Evolutionary conservation across 2,888 invertebrate genomes (phyloP).

Genomic region (Laothoe populi): DNA sequence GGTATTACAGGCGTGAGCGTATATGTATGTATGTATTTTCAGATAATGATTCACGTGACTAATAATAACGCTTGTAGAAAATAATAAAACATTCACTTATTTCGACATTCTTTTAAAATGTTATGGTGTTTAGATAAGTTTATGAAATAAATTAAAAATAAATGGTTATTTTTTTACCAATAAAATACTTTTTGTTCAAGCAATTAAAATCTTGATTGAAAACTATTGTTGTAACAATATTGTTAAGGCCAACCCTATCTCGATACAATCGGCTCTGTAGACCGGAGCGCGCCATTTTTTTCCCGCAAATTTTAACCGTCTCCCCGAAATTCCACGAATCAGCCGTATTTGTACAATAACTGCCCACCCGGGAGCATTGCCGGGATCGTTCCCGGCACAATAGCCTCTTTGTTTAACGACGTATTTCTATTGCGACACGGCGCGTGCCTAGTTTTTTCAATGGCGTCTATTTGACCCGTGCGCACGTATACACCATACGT

Average conservation of each 20-base stretch:
- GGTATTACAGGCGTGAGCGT: too few species aligned
- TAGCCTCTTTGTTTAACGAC: conserved; percentile 80
- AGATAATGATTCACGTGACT: too few species aligned
- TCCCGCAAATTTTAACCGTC: conserved; percentile 79
- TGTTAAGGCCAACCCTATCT: conserved; percentile 61
- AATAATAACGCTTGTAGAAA: too few species aligned
- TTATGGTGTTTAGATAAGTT: too few species aligned
- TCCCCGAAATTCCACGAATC: conserved; percentile 69
- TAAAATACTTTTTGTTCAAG: neutral
- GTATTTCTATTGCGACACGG: conserved; percentile 68
- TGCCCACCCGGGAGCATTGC: conserved; percentile 64
- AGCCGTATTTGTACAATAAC: conserved; percentile 77
- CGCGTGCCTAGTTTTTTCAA: conserved; percentile 72
- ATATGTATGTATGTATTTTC: too few species aligned
- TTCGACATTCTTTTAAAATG: too few species aligned
- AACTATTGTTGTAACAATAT: neutral
- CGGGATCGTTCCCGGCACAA: conserved; percentile 60
- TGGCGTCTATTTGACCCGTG: conserved; percentile 50
- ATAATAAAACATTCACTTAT: too few species aligned
- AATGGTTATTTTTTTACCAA: neutral
- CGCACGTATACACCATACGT: conserved; percentile 27
- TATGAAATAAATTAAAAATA: too few species aligned
- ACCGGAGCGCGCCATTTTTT: conserved; percentile 62
- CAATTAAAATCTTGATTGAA: neutral
- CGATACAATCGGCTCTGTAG: conserved; percentile 54